These are phyloP conservation scores for Poecilia latipinna DNA, from an alignment of 2,113 vertebrate species.

Conservation along the genomic window DNA sequence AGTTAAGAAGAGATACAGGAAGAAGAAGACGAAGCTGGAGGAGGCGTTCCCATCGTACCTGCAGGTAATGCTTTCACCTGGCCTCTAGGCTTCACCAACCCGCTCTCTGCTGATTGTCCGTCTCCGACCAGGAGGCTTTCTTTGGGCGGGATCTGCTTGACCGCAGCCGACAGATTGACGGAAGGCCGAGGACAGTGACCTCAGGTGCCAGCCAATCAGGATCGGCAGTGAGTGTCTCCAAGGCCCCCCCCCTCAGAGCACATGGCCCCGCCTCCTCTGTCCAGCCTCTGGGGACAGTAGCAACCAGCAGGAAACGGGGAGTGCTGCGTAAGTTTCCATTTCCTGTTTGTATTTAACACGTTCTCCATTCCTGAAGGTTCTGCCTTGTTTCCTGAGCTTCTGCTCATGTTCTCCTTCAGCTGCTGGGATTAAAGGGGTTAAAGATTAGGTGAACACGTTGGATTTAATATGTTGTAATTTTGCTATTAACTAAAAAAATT, in stretches of 20 bases:
- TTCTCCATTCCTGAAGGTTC: slow-evolving; percentile 13
- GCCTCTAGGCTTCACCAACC: no score
- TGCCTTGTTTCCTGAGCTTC: background rate
- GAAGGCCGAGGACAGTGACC: slow-evolving; percentile 49
- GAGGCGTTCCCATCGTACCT: slow-evolving; percentile 95
- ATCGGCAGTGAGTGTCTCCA: slow-evolving; percentile 48
- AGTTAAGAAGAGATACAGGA: slow-evolving; percentile 95
- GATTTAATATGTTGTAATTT: no score
- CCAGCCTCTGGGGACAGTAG: slow-evolving; percentile 78
- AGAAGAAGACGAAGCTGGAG: slow-evolving; percentile 97
- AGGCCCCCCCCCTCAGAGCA: slow-evolving; percentile 71
- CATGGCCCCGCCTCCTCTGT: slow-evolving; percentile 84
- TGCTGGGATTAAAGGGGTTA: no score
- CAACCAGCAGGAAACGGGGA: slow-evolving; percentile 82
- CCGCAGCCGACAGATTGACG: slow-evolving; percentile 85
- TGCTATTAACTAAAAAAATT: no score
- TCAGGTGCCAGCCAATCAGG: slow-evolving; percentile 20
- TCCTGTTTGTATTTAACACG: background rate
- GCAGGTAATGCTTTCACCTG: slow-evolving; percentile 81
- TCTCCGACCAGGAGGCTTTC: slow-evolving; percentile 89
- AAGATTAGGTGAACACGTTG: no score
- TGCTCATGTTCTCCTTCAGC: no score
- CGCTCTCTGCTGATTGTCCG: slow-evolving; percentile 3
- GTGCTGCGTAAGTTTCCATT: slow-evolving; percentile 80
- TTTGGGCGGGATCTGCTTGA: slow-evolving; percentile 94